These are phyloP conservation scores for Bombus vancouverensis DNA, from an alignment of 1,140 invertebrate genomes.

Conservation along the genomic window DNA sequence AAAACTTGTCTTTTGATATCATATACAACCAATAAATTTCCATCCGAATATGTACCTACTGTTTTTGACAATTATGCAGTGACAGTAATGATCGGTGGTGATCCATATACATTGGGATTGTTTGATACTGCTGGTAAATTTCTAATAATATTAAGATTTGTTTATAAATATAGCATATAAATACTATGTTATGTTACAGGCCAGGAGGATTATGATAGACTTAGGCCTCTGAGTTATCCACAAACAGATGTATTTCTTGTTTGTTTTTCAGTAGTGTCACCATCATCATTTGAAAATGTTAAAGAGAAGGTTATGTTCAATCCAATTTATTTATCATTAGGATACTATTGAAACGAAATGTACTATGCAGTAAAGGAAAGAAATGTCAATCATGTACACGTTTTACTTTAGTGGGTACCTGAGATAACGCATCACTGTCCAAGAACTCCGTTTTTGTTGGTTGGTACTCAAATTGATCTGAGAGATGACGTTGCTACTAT, in stretches of 20 bases:
- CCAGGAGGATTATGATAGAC: slow-evolving; percentile 98
- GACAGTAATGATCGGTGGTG: slow-evolving; percentile 98
- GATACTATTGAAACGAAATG: neutral
- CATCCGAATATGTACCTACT: slow-evolving; percentile 98
- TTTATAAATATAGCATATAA: neutral
- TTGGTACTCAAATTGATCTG: slow-evolving; percentile 99
- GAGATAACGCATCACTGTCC: slow-evolving; percentile 99
- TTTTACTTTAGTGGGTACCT: slow-evolving; percentile 95
- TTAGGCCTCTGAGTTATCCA: slow-evolving; percentile 98
- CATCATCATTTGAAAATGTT: slow-evolving; percentile 99
- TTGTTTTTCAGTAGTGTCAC: slow-evolving; percentile 98
- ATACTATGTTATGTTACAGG: slow-evolving; percentile 82
- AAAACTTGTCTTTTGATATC: slow-evolving; percentile 96
- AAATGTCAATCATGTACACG: neutral
- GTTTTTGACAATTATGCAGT: slow-evolving; percentile 99
- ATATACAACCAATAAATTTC: slow-evolving; percentile 98
- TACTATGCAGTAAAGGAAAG: neutral
- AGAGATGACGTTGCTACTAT: slow-evolving; percentile 97
- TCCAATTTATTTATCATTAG: neutral
- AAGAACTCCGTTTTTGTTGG: slow-evolving; percentile 98
- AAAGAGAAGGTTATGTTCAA: slow-evolving; percentile 94
- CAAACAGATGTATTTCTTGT: slow-evolving; percentile 99
- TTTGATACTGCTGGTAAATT: slow-evolving; percentile 96
- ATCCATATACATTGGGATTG: slow-evolving; percentile 97
- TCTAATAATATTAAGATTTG: neutral